Evolutionary conservation across 2,797 vertebrate genomes (phyloP), one percentile per base, ranked within the genome.

Genomic region (Channa striata): DNA sequence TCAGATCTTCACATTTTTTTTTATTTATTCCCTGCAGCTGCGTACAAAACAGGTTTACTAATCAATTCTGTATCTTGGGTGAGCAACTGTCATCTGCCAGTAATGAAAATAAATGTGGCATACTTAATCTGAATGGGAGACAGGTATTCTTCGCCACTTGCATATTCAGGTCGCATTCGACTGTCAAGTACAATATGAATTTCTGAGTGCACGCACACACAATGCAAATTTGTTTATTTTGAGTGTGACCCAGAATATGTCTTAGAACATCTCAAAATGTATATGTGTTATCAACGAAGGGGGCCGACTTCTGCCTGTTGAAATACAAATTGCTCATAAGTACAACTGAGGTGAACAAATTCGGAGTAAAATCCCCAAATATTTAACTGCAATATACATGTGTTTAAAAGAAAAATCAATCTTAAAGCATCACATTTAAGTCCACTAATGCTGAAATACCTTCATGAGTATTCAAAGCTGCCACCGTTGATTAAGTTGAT

Each of bases 81-180:
- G 83, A 85, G 72, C 79, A 77, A 86, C 85, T 90, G 89, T 92
- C 90, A 91, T 78, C 87, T 80, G 82, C 77, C 74, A 51, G 84
- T 91, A 92, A 93, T 91, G 88, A 91, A 93, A 92, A 93, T 88
- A 91, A 91, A 93, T 93, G 89, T 6, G 75, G 77, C 80, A 4
- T 54, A 66, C 72, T 64, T 78, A 85, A 87, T 84, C 69, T 77
- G 80, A 52, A 71, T 43, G 63, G 62, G 64, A 80, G 87, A 81
- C 81, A 85, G 72, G 80, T 88, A 83, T 87, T 88, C 54, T 78
- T 83, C 72, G 79, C 48, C 64, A 20, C 66, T 63, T 17, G 23
- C 59, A 59, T 19, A 68, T 52, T 60, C 66, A n/a, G 66, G 61
- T 68, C 23, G 49, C 75, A 61, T 71, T 50, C 53, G 20, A 48